Percentiles rank a stretch among this genome's conserved stretches.
Evolutionary conservation across 2,888 invertebrate species (phyloP).

Genomic region (Tortricodes alternella): DNA sequence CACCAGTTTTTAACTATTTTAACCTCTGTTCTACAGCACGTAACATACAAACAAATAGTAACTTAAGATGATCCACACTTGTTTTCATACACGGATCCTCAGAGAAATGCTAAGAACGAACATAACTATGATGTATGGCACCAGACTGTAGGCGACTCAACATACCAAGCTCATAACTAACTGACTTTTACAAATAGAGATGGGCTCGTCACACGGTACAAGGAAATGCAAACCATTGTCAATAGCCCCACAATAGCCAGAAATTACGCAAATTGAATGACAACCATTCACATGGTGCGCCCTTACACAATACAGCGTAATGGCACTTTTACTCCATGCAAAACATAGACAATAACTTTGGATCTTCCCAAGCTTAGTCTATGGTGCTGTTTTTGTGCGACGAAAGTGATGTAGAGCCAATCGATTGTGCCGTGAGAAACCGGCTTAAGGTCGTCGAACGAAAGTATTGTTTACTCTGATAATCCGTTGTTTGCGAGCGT

Average conservation of each 20-base stretch:
- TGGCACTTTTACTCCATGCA: slow-evolving; percentile 33
- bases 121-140: neutral
- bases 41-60: no score
- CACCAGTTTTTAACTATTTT: no score
- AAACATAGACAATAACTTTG: slow-evolving; percentile 28
- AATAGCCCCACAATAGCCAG: slow-evolving; percentile 25
- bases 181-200: neutral
- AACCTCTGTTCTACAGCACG: no score
- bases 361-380: slow-evolving; percentile 23
- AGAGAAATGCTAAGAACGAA: no score
- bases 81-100: no score
- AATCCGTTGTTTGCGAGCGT: neutral
- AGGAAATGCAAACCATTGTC: slow-evolving; percentile 12
- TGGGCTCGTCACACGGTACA: neutral
- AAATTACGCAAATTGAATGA: slow-evolving; percentile 27
- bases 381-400: slow-evolving; percentile 11
- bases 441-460: slow-evolving; percentile 21
- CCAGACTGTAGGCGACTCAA: no score
- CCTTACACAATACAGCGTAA: slow-evolving; percentile 31
- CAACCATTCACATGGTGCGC: slow-evolving; percentile 25
- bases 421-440: slow-evolving; percentile 25
- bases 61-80: no score
- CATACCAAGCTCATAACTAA: neutral
- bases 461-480: slow-evolving; percentile 13
- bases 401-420: slow-evolving; percentile 23